Base-by-base conservation (phyloP, 2,888 invertebrate genomes). In the Caenorhabditis sinica region DNA sequence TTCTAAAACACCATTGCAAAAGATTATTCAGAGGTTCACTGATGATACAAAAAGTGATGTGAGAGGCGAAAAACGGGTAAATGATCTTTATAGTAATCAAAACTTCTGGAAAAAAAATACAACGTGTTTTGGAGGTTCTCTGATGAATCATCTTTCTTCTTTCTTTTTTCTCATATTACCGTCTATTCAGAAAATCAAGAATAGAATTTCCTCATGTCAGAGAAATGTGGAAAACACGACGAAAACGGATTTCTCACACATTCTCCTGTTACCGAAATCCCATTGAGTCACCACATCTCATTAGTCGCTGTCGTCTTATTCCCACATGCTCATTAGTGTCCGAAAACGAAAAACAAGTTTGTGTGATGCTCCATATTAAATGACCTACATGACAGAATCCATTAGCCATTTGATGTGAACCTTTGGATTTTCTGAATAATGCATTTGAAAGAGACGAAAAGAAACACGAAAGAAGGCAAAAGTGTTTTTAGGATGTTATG, bases 281-380 rank as follows among this genome's bases (percentile, higher is more conserved):
- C 56, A 56, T 28, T 56, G 56, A 56, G 56, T 56, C 56, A 56
- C 28, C 43, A 30, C 2, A 23, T 25, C 43, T 25, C 63, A 33
- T 63, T 40, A 63, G 28, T 43, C 63, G 11, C 25, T 15, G 2
- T 43, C 8, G 15, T 28, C 20, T 45, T 2, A 11, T 25, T 61
- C 43, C 43, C 43, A 25, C 25, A 15, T 25, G 25, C 43, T 43
- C 43, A 63, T 63, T 63, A 63, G 63, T 17, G 43, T 11, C 28
- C 8, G 17, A 63, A 43, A 43, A 63, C 23, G 43, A 45, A 43
- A 45, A 63, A 43, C 43, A 45, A 63, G 63, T 43, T 33, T 15
- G 11, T 6, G n/a, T 40, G 33, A 23, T 61, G 20, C 0, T 40
- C 2, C 3, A 40, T 61, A 40, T 20, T 20, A 61, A 11, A 40